These are phyloP conservation scores for Glyptemys insculpta DNA, from an alignment of 2,797 vertebrate genomes.

Conservation along the genomic window DNA sequence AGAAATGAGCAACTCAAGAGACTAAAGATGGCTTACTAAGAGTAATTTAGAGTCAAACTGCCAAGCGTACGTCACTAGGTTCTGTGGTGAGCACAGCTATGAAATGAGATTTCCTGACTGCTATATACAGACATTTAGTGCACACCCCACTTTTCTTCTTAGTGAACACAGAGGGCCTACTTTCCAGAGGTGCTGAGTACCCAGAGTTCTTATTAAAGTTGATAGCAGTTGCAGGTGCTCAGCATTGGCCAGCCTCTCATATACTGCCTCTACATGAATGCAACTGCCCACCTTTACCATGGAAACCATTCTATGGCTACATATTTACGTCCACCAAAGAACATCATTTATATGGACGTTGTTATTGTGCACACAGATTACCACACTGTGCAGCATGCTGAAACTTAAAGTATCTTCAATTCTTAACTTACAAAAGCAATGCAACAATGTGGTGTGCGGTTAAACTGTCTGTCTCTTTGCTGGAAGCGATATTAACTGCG, in stretches of 20 bases:
- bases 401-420: background rate
- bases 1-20: background rate
- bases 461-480: background rate
- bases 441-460: background rate
- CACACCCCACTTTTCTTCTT: background rate
- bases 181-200: background rate
- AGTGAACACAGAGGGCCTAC: fast-evolving
- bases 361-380: background rate
- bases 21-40: background rate
- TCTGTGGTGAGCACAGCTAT: background rate
- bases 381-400: background rate
- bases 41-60: background rate
- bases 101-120: background rate
- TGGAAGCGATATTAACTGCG: background rate
- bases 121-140: background rate
- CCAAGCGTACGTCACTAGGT: background rate
- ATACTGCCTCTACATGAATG: background rate
- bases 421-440: background rate
- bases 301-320: background rate
- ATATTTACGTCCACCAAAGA: background rate
- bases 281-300: background rate
- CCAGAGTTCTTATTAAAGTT: background rate
- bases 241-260: background rate
- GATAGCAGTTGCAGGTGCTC: background rate
- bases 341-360: background rate